A percentile compares a stretch with the other conserved stretches of the same genome.
phyloP scores from a whole-genome alignment of 2,113 vertebrate genomes.

The Cochlearius cochlearius region DNA sequence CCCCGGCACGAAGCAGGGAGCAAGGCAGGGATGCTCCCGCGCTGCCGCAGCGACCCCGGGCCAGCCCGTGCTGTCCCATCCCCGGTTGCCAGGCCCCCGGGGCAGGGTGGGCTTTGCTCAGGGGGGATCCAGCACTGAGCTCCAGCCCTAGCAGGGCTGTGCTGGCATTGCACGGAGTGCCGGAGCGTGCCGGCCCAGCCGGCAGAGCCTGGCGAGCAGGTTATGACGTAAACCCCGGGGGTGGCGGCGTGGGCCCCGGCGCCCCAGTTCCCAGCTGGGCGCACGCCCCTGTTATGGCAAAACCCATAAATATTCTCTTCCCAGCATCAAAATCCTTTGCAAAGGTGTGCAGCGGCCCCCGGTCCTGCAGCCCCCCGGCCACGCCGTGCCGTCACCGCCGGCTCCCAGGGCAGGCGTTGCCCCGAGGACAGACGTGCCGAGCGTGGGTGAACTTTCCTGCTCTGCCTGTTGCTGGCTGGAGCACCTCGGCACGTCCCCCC shows the following conservation, averaged over 20 bases:
- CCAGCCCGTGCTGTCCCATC: not conserved
- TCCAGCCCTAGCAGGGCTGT: not conserved
- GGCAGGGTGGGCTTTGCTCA: not conserved
- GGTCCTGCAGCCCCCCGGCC: rapidly evolving
- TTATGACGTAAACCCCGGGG: conserved; percentile 5
- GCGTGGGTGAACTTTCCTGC: not conserved
- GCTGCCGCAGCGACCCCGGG: rapidly evolving
- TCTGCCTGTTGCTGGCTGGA: not conserved
- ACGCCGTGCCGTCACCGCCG: rapidly evolving
- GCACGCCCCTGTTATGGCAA: not conserved
- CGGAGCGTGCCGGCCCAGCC: rapidly evolving
- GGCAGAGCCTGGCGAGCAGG: conserved; percentile 6
- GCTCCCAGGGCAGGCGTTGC: not conserved
- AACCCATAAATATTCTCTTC: not conserved
- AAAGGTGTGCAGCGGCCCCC: rapidly evolving
- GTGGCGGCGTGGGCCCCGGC: not conserved
- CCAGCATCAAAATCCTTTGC: not conserved
- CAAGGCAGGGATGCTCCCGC: not conserved
- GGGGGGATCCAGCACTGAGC: rapidly evolving
- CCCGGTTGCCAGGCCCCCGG: not conserved
- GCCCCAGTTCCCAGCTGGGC: not conserved
- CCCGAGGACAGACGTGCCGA: not conserved
- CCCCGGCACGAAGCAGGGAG: rapidly evolving
- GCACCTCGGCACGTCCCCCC: not conserved
- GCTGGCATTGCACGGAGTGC: rapidly evolving